phyloP scores from a whole-genome alignment of 2,113 vertebrate species.

The Piaya cayana region DNA sequence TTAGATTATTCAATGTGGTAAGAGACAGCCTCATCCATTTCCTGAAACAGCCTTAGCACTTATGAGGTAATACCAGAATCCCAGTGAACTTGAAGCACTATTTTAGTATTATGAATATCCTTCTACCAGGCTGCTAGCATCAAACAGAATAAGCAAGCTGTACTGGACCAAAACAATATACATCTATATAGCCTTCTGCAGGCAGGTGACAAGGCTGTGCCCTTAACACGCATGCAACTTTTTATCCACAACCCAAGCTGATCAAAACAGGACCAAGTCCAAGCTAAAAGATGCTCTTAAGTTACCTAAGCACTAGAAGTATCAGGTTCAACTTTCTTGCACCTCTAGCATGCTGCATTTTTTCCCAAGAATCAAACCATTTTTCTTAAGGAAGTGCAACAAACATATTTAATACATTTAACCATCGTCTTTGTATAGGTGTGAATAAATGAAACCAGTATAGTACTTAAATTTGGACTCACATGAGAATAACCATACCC shows the following conservation, averaged over 20 bases:
- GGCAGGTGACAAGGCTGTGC: neutral
- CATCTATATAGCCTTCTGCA: neutral
- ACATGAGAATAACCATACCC: neutral
- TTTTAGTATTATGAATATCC: neutral
- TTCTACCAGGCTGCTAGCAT: neutral
- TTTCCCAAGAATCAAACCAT: neutral
- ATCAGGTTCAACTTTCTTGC: neutral
- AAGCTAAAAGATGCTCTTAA: neutral
- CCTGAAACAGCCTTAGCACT: slow-evolving; percentile 8
- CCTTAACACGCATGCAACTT: neutral
- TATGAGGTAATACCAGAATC: slow-evolving; percentile 36
- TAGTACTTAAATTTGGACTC: neutral
- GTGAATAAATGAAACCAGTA: neutral
- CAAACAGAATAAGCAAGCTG: neutral
- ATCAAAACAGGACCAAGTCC: neutral
- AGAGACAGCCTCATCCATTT: slow-evolving; percentile 2
- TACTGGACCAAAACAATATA: rapidly evolving
- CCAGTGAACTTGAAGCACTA: neutral
- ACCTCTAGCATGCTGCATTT: neutral
- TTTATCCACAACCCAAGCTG: neutral
- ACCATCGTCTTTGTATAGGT: neutral
- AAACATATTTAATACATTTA: slow-evolving; percentile 25
- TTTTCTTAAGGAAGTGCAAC: neutral
- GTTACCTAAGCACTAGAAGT: neutral
- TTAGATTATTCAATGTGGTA: neutral